Evolutionary conservation across 2,113 vertebrate genomes (phyloP).

Genomic region (Cinclus cinclus): DNA sequence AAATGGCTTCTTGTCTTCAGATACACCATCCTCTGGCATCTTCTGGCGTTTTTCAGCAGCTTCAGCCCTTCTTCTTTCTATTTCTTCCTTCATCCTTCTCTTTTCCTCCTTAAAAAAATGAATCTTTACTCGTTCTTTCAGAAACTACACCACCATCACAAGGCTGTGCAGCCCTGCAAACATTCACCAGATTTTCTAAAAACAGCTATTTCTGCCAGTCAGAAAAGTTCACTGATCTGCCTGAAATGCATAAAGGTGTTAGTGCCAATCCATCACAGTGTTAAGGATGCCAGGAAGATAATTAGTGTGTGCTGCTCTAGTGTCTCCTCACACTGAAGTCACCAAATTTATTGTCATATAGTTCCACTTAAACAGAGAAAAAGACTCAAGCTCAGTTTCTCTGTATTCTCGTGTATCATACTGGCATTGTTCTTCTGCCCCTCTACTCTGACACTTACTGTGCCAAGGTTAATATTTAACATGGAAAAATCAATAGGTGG

Average conservation of each 20-base stretch:
- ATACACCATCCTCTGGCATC: slow-evolving; percentile 79
- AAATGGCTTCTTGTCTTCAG: slow-evolving; percentile 89
- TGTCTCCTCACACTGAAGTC: background rate
- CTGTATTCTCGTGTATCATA: background rate
- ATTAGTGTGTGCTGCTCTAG: background rate
- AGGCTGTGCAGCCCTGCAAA: background rate
- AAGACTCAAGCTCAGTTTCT: background rate
- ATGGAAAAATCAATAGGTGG: background rate
- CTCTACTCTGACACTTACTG: background rate
- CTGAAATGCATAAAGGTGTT: background rate
- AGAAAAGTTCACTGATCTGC: background rate
- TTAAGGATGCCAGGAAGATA: background rate
- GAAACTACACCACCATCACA: background rate
- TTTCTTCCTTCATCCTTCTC: slow-evolving; percentile 95
- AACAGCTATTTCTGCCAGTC: background rate
- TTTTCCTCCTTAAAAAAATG: slow-evolving; percentile 86
- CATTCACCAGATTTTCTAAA: background rate
- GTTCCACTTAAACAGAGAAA: background rate
- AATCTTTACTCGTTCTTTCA: background rate
- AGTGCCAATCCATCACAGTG: background rate
- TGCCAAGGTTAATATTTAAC: background rate
- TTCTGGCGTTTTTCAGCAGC: slow-evolving; percentile 97
- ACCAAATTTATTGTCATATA: background rate
- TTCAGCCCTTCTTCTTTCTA: slow-evolving; percentile 93
- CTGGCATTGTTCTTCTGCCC: background rate